Percentiles rank a stretch among this genome's conserved stretches.
phyloP scores from a whole-genome alignment of 2,113 vertebrate genomes.

The Anoura caudifer region DNA sequence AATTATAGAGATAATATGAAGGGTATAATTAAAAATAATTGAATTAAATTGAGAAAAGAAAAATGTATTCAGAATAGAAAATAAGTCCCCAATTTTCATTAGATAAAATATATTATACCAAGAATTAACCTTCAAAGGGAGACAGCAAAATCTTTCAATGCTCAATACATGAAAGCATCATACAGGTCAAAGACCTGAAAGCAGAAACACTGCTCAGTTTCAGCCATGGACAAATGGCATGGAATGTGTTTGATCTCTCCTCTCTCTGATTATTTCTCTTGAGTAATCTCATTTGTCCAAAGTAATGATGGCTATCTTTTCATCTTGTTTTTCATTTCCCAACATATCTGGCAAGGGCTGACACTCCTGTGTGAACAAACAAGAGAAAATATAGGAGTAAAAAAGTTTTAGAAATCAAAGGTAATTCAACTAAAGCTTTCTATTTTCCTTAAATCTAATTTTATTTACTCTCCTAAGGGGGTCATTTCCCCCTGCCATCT shows the following conservation, averaged over 20 bases:
- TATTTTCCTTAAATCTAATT: not conserved
- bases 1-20: slow-evolving; percentile 56
- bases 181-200: not conserved
- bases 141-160: not conserved
- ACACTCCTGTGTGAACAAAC: not conserved
- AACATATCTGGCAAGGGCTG: not conserved
- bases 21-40: slow-evolving; percentile 58
- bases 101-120: not conserved
- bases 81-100: not conserved
- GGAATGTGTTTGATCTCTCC: not conserved
- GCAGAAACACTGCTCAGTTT: not conserved
- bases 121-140: not conserved
- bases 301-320: not conserved
- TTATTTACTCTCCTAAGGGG: not conserved
- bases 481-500: not conserved
- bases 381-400: not conserved
- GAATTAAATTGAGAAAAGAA: slow-evolving; percentile 36
- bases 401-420: not conserved
- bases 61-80: slow-evolving; percentile 34
- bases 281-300: not conserved
- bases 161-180: not conserved
- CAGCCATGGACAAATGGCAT: not conserved
- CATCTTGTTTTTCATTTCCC: not conserved
- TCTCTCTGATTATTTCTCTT: not conserved
- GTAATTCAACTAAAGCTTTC: not conserved